Base-by-base conservation (phyloP, 2,797 vertebrate species). In the Catharus ustulatus region DNA sequence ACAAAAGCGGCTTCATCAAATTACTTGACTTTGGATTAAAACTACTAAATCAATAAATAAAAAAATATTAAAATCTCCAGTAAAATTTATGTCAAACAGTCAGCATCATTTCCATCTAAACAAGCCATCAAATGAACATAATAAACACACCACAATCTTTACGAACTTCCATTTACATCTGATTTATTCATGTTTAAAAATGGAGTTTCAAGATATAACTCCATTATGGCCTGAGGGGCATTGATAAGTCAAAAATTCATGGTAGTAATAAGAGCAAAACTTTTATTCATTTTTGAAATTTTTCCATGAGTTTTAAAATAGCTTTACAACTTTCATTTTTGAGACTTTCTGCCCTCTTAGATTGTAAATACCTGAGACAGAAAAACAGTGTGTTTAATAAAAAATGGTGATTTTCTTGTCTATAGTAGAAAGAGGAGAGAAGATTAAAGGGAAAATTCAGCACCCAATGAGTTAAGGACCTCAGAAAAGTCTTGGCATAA, bases 181-280 rank as follows among this genome's bases (percentile, higher is more conserved):
- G 69, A 95, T 93, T 95, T 95, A 94, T 91, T 95, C 12, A 38
- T 52, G 48, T 69, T 81, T 75, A 42, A 87, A 94, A 96, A 81
- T 84, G 23, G 72, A 94, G 5, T 81, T 93, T 80, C 9, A 1
- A 11, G 22, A 43, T 83, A 32, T 40, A 78, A 67, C 6, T 68
- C 72, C 30, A 68, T 85, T 93, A 89, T 52, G 9, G 7, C 30
- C 18, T 75, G 45, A 87, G 93, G 95, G n/a, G 5, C 46, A 48
- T 42, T 68, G 54, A 7, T 75, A 87, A 95, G 48, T 64, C 40
- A 80, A 75, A 5, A 67, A 48, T 75, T 89, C 26, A 48, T 5
- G 9, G 4, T 8, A 69, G 13, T 22, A 77, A n/a, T 30, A 86
- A n/a, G 15, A 68, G 6, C 4, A 93, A 89, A 89, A 40, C 8